Evolutionary conservation across 2,888 invertebrate species (phyloP).

Genomic region (Dynastes hyllus): DNA sequence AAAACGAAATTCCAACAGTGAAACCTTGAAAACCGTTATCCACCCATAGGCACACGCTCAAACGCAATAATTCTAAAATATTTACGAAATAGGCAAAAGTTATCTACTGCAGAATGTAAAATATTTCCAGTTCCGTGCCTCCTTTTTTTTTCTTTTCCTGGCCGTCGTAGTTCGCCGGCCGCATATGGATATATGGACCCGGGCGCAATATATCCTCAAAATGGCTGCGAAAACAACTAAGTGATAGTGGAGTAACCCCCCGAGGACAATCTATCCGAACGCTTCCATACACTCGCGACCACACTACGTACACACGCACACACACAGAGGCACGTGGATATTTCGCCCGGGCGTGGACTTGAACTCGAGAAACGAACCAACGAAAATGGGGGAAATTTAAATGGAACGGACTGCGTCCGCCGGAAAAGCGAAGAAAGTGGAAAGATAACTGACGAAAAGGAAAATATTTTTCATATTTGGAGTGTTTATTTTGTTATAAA

Average conservation of each 20-base stretch:
- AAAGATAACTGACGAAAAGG: slow-evolving; percentile 26
- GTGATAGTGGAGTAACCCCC: slow-evolving; percentile 60
- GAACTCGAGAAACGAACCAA: slow-evolving; percentile 11
- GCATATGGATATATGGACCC: slow-evolving; percentile 48
- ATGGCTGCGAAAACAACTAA: slow-evolving; percentile 59
- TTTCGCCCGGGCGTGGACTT: neutral
- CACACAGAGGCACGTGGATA: neutral
- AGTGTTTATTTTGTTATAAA: slow-evolving; percentile 41
- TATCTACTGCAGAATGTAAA: slow-evolving; percentile 36
- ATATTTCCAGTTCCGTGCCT: slow-evolving; percentile 21
- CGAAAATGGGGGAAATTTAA: slow-evolving; percentile 29
- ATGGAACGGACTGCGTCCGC: slow-evolving; percentile 16
- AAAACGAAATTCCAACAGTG: no score
- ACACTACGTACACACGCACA: slow-evolving; percentile 36
- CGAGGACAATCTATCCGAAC: slow-evolving; percentile 55
- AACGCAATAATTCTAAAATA: slow-evolving; percentile 39
- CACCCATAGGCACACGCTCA: neutral
- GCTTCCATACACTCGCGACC: neutral
- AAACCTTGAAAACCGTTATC: no score
- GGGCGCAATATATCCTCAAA: slow-evolving; percentile 53
- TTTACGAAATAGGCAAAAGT: slow-evolving; percentile 39
- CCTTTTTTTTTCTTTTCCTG: neutral
- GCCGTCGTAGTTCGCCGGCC: slow-evolving; percentile 13
- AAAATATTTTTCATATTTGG: slow-evolving; percentile 45
- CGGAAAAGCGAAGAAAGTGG: slow-evolving; percentile 28